Evolutionary conservation across 2,888 invertebrate species (phyloP), one percentile per base, ranked within the genome.

Genomic region (Cylloceria caligata): DNA sequence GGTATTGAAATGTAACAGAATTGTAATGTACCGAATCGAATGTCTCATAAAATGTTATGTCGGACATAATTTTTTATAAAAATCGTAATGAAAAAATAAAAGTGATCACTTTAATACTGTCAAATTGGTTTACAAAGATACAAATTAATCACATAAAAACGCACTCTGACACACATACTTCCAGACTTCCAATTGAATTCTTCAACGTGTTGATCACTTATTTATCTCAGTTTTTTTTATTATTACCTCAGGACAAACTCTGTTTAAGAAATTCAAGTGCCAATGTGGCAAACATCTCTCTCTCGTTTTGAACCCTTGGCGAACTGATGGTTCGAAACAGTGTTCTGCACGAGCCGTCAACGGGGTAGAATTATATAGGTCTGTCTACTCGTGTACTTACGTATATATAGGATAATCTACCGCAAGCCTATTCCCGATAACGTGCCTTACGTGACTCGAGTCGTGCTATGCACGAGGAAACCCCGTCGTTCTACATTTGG

Each of bases 381-480:
- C 52, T 52, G n/a, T 65, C 64, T 55, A 65, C 5, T 16, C 19
- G 5, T 62, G 11, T 39, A 72, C 30, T 0, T 36, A 62, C 21
- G n/a, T 24, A 49, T 60, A 64, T 24, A 30, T 24, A 47, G 27
- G 64, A 72, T 21, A 77, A 77, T 80, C 30, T 45, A 62, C 24
- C 24, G 19, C 49, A 47, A 75, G 80, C 55, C 77, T 60, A 81
- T 69, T 81, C 80, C 83, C 80, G 84, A 83, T 85, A 73, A 65
- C 27, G 75, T 39, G 72, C 82, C 42, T 86, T 84, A 87, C 88
- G 88, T 86, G 88, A 88, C 84, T 84, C 49, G 80, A 83, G 68
- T 86, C 83, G 75, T 84, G 62, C 85, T 85, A 76, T 85, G 83
- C 84, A 84, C 84, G 81, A 80, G 68, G 60, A 62, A 64, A 55